A percentile compares a stretch with the other conserved stretches of the same genome.
Evolutionary conservation across 2,888 invertebrate species (phyloP).

Genomic region (Hyppa rectilinea): DNA sequence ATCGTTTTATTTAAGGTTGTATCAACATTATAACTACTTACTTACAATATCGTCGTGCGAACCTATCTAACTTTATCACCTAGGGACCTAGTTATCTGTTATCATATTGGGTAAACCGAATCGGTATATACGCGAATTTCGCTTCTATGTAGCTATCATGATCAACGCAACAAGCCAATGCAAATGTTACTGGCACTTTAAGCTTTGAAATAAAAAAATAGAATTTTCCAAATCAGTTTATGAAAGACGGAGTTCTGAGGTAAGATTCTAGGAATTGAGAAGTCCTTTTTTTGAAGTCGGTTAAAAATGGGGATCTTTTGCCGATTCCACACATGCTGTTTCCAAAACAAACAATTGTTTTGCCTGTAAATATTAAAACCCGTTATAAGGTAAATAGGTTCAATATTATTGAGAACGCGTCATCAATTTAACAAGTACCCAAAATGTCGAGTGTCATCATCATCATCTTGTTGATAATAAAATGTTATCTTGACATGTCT

Average conservation of each 20-base stretch:
- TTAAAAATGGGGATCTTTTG: neutral
- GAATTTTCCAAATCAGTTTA: no score
- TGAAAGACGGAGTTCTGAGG: no score
- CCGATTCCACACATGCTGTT: neutral
- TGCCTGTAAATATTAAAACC: neutral
- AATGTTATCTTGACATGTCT: conserved; percentile 46
- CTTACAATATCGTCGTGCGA: neutral
- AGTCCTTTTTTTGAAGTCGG: no score
- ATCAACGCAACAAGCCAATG: no score
- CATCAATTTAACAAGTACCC: conserved; percentile 29
- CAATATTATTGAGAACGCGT: neutral
- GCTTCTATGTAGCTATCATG: no score
- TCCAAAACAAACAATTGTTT: neutral
- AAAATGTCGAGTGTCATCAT: conserved; percentile 40
- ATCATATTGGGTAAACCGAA: neutral
- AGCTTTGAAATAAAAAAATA: no score
- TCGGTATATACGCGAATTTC: no score
- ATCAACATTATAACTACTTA: no score
- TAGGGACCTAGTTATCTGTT: conserved; percentile 16
- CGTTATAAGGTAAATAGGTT: neutral
- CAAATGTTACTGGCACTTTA: no score
- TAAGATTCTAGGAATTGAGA: no score
- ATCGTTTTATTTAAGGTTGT: no score
- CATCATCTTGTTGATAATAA: conserved; percentile 33
- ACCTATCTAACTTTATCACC: conserved; percentile 15